Percentiles rank a stretch among this genome's conserved stretches.
phyloP scores from a whole-genome alignment of 2,113 vertebrate species.

The human (Homo sapiens) region GRCh38 chr15:33739001-33739500 shows the following conservation, averaged over 20 bases:
- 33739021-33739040: neutral
- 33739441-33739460: neutral
- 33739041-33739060: neutral
- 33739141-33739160: no score
- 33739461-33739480: neutral
- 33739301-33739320: neutral
- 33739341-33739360: neutral
- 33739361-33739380: neutral
- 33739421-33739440: neutral
- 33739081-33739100: neutral
- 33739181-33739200: neutral
- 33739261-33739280: neutral
- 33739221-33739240: neutral
- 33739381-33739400: neutral
- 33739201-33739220: neutral
- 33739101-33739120: no score
- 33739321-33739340: neutral
- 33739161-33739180: neutral
- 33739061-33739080: neutral
- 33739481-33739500: neutral
- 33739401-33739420: accelerated
- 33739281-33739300: neutral
- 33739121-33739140: neutral
- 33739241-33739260: neutral
- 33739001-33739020: neutral